phyloP scores from a whole-genome alignment of 2,797 vertebrate genomes.

The Fringilla coelebs region DNA sequence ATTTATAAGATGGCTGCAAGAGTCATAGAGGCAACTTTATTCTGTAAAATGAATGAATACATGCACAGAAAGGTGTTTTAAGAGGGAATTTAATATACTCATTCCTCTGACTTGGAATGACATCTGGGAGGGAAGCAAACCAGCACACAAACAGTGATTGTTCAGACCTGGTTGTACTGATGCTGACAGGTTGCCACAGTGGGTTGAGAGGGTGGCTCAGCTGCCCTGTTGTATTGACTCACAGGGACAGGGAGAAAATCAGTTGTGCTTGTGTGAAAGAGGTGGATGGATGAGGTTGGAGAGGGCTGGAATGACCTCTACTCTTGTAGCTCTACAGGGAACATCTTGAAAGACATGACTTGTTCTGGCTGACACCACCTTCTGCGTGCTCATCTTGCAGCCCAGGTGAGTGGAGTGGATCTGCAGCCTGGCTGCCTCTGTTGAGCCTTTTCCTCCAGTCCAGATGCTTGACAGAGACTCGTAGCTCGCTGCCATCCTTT shows the following conservation, averaged over 20 bases:
- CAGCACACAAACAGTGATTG: neutral
- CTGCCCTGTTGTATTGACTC: neutral
- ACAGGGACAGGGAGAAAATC: neutral
- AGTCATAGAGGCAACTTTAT: neutral
- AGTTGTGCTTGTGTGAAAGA: neutral
- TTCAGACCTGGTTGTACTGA: neutral
- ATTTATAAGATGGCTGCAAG: neutral
- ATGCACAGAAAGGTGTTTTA: neutral
- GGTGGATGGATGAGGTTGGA: neutral
- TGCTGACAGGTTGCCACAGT: neutral
- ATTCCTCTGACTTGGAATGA: neutral
- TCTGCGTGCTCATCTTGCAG: neutral
- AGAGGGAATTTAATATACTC: neutral
- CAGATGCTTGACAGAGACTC: neutral
- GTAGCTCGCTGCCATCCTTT: neutral
- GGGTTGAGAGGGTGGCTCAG: neutral
- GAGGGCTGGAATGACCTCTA: neutral
- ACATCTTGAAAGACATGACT: neutral
- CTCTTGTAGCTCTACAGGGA: neutral
- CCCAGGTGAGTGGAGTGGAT: neutral
- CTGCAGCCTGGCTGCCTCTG: rapidly evolving
- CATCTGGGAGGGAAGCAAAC: neutral
- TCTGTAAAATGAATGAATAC: neutral
- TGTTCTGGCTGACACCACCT: neutral
- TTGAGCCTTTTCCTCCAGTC: rapidly evolving